Evolutionary conservation across 2,113 vertebrate species (phyloP), one percentile per base, ranked within the genome.

Genomic region (Macrotus californicus): DNA sequence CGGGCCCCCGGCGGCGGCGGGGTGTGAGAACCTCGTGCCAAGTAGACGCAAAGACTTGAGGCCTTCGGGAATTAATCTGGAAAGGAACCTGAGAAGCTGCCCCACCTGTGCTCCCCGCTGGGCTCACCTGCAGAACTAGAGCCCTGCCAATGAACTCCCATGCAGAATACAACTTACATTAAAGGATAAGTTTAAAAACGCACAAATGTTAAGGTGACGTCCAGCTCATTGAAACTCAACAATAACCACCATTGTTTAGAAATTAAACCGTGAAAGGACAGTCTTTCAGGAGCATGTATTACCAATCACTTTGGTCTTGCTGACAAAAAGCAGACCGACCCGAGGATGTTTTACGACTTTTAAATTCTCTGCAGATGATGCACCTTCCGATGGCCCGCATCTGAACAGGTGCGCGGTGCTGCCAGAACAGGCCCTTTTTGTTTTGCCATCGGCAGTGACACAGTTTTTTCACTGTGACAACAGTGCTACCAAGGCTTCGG

Each of bases 371-470:
- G 39, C 21, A 13, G 14, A 46, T 0, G n/a, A 72, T 3, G 34
- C 2, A 7, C 31, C 48, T 9, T 31, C 56, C 29, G 34, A 41
- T 46, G 69, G 31, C 22, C 34, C 4, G 6, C 39, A 3, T 76
- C 13, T 72, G 85, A 36, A 21, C 61, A 89, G 70, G 48, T 43
- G 61, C 7, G 2, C 12, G 4, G 36, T 9, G 16, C 11, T 43
- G 13, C 56, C 77, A 26, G 67, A 13, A 73, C 11, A 67, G n/a
- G 26, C 16, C 41, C 16, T 54, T 83, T 84, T 77, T 26, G 67
- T 89, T 81, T 96, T 95, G 31, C 67, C 61, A 50, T 87, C n/a
- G 36, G 92, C 90, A 94, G 34, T 81, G 31, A 54, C 16, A 41
- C 13, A 41, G 4, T 18, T 69, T 52, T 69, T 36, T 11, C 16